These are phyloP conservation scores for Cephalophus harveyi DNA, from an alignment of 2,113 vertebrate species.

Conservation along the genomic window DNA sequence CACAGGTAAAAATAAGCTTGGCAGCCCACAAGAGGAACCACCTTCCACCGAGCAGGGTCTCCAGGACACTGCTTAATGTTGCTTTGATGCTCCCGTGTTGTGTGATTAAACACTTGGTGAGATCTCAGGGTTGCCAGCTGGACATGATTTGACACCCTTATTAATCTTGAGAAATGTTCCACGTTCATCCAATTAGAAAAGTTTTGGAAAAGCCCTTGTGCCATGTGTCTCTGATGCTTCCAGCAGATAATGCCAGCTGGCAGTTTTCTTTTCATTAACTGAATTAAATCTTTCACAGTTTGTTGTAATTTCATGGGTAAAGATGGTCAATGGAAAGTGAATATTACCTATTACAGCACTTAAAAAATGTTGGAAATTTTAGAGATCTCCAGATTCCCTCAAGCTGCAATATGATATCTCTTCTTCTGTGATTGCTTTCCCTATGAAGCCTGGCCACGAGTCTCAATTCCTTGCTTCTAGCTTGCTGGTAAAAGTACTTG, in stretches of 20 bases:
- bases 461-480: background rate
- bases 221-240: slow-evolving; percentile 1
- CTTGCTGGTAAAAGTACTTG: background rate
- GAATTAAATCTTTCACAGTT: background rate
- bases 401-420: background rate
- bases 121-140: slow-evolving; percentile 52
- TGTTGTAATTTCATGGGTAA: background rate
- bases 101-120: slow-evolving; percentile 40
- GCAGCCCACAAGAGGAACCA: background rate
- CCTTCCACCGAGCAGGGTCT: background rate
- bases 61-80: background rate
- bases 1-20: background rate
- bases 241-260: slow-evolving; percentile 35
- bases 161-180: slow-evolving; percentile 66
- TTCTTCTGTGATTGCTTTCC: background rate
- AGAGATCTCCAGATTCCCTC: background rate
- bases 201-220: slow-evolving; percentile 56
- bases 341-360: background rate
- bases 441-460: background rate
- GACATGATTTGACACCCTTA: slow-evolving; percentile 47
- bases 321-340: background rate
- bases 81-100: background rate
- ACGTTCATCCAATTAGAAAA: slow-evolving; percentile 58
- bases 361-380: background rate
- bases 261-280: background rate